Percentiles rank a stretch among this genome's conserved stretches.
phyloP scores from a whole-genome alignment of 2,888 invertebrate genomes.

The Tenodera sinensis region DNA sequence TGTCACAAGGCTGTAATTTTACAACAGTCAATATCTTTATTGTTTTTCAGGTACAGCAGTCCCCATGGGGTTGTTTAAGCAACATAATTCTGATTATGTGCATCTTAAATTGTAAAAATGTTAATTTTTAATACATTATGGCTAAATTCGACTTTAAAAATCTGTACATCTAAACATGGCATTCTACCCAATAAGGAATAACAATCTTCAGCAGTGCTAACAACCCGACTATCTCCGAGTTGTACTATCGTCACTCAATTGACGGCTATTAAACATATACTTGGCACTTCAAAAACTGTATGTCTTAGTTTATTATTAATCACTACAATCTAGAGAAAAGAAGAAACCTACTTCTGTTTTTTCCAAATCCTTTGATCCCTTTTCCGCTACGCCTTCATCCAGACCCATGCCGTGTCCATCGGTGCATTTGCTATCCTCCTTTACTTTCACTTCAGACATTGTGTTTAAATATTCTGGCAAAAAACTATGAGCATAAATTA shows the following conservation, averaged over 20 bases:
- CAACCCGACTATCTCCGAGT: neutral
- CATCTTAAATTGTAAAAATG: neutral
- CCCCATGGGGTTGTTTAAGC: too few relatives aligned
- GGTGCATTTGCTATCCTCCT: neutral
- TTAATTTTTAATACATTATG: neutral
- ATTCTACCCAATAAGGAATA: neutral
- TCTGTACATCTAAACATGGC: neutral
- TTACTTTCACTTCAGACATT: neutral
- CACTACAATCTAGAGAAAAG: neutral
- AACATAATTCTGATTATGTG: too few relatives aligned
- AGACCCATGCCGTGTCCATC: neutral
- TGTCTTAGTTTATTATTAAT: neutral
- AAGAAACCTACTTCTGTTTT: neutral
- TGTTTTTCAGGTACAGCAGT: too few relatives aligned
- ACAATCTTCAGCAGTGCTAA: neutral
- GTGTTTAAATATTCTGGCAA: neutral
- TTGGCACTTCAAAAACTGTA: neutral
- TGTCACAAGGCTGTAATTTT: too few relatives aligned
- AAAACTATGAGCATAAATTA: neutral
- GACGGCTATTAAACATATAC: neutral
- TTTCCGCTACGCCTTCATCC: neutral
- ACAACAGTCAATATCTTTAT: too few relatives aligned
- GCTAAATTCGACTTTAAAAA: neutral
- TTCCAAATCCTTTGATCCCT: neutral
- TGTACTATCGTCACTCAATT: neutral